Conservation (phyloP, 2,113 vertebrate genomes). For the Ptychochromis oligacanthus region DNA sequence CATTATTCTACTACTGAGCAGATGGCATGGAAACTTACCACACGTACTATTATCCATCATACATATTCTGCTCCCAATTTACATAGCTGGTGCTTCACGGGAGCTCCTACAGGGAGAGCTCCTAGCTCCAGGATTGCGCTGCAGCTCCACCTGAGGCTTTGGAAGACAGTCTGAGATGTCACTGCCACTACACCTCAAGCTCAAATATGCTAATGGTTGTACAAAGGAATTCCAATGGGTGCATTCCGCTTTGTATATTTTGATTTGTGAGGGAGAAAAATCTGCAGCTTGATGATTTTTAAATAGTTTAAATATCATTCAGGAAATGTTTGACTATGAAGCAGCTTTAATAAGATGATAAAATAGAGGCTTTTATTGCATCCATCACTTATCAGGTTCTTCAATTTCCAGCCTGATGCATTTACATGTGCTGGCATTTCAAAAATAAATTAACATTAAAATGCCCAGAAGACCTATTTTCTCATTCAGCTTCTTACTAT, state of each 20-base stretch:
- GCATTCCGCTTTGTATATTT: constrained; percentile 48
- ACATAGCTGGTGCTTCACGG: constrained; percentile 61
- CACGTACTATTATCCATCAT: constrained; percentile 77
- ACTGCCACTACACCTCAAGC: constrained; percentile 69
- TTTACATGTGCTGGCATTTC: neutral
- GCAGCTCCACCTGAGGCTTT: constrained; percentile 69
- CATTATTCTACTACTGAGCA: constrained; percentile 77
- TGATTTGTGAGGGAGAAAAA: constrained; percentile 15
- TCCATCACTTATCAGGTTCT: neutral
- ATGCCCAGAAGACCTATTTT: constrained; percentile 7
- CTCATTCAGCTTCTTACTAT: neutral
- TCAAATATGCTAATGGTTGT: constrained; percentile 69
- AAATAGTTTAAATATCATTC: constrained; percentile 38
- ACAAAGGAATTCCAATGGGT: constrained; percentile 48
- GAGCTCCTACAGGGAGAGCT: constrained; percentile 60
- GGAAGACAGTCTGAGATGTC: constrained; percentile 67
- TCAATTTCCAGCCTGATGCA: neutral
- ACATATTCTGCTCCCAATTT: constrained; percentile 76
- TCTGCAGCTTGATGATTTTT: constrained; percentile 44
- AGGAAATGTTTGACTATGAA: constrained; percentile 11
- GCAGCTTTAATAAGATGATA: neutral
- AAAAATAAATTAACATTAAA: neutral
- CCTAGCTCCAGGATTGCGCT: constrained; percentile 43
- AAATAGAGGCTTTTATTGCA: neutral
- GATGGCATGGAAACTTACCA: constrained; percentile 73